A percentile compares a stretch with the other conserved stretches of the same genome.
Evolutionary conservation across 2,797 vertebrate species (phyloP).

Genomic region (Antrozous pallidus): DNA sequence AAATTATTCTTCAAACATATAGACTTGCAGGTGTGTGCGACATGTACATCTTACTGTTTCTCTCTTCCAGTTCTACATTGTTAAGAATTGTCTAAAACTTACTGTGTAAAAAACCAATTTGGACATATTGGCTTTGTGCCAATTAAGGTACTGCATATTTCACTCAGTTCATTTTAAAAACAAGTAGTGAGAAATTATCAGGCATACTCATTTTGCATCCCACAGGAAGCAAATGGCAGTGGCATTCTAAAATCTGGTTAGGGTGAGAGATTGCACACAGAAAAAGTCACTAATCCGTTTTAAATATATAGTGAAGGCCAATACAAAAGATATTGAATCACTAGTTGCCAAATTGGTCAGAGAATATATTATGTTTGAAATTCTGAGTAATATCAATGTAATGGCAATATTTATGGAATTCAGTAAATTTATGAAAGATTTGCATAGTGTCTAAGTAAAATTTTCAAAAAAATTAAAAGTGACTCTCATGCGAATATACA

Average conservation of each 20-base stretch:
- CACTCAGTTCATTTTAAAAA: background rate
- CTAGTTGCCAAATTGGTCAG: background rate
- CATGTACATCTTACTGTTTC: background rate
- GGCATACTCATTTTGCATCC: background rate
- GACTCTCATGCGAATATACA: background rate
- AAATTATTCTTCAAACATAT: background rate
- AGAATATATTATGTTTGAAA: slow-evolving; percentile 22
- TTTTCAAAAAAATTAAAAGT: slow-evolving; percentile 30
- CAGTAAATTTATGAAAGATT: background rate
- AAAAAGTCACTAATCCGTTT: background rate
- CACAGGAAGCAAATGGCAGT: background rate
- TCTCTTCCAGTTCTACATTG: background rate
- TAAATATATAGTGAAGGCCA: background rate
- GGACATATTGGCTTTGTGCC: background rate
- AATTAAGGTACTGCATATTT: background rate
- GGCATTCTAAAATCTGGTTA: background rate
- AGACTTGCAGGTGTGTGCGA: background rate
- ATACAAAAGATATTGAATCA: background rate
- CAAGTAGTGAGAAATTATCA: background rate
- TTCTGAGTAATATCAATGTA: slow-evolving; percentile 3
- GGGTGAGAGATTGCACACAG: background rate
- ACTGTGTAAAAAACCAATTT: background rate
- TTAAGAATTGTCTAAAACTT: background rate
- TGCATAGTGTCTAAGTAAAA: background rate
- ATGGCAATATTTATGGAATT: background rate